Evolutionary conservation across 2,797 vertebrate genomes (phyloP), one percentile per base, ranked within the genome.

Genomic region (Alcedo atthis): DNA sequence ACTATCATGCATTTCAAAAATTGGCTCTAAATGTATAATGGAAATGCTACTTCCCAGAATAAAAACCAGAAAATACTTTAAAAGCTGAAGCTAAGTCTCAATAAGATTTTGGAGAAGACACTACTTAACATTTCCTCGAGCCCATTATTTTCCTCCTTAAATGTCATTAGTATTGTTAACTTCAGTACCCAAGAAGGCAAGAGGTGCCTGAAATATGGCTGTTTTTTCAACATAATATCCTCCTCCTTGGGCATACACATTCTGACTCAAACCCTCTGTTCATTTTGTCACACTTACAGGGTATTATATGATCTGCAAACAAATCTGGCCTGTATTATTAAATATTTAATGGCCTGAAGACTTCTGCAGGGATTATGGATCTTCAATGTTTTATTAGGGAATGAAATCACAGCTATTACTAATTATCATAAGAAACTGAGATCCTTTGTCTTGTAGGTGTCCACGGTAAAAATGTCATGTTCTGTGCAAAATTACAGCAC

Each of bases 11-110:
- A 37, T 61, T 71, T 54, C 1, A 78, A 71, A 71, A 78, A 43
- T 6, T 5, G 4, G 8, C 28, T 69, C 33, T 53, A 26, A 0
- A 1, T 2, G 1, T 24, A 48, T 2, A 61, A 4, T 71, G n/a
- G 17, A 77, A 85, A 80, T 2, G 3, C 0, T 24, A 25, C 21
- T 76, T 88, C 51, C 17, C 32, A 76, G 40, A 78, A 64, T 22
- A 21, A 73, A 80, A 19, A 37, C 5, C 26, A 51, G 74, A 81
- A 20, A 30, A 6, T 49, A 2, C 68, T 75, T 13, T 8, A 55
- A 88, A 90, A 86, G 59, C 11, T 70, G 9, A 78, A 70, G 30
- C 10, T 70, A 37, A 26, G 16, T 63, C 69, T 48, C n/a, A 59
- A 33, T 64, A 64, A 37, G 5, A 61, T 46, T 81, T 67, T 63